Percentiles rank a stretch among this genome's conserved stretches.
Conservation (phyloP, 2,113 vertebrate species). For the Mesoclemmys tuberculata region DNA sequence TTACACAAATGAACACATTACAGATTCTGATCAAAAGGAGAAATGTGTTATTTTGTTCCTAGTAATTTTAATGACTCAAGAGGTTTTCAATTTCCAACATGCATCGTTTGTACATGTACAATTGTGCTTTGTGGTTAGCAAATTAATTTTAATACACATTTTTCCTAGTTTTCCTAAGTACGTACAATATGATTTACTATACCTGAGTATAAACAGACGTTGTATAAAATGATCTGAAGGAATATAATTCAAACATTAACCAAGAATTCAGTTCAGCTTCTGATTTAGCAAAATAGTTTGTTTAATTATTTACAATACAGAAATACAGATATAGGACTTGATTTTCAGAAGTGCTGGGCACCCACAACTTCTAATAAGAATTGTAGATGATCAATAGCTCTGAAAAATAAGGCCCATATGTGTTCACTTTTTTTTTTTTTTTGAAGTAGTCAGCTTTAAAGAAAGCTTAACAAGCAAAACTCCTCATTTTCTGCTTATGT, state of each 20-base stretch:
- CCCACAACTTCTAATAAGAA: not conserved
- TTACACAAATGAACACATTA: conserved; percentile 50
- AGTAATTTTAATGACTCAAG: conserved; percentile 41
- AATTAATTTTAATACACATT: conserved; percentile 52
- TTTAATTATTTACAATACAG: not conserved
- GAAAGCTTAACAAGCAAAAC: not conserved
- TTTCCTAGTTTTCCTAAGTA: conserved; percentile 23
- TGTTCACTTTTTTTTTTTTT: not conserved
- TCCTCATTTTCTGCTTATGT: not conserved
- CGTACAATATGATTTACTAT: conserved; percentile 25
- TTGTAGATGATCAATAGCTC: not conserved
- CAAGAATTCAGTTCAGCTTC: not conserved
- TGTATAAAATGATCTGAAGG: conserved; percentile 5
- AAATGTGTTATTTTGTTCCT: conserved; percentile 35
- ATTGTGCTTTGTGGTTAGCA: conserved; percentile 47
- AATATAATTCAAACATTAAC: conserved; percentile 15
- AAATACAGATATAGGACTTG: not conserved
- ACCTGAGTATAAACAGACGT: conserved; percentile 15
- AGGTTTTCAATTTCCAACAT: conserved; percentile 50
- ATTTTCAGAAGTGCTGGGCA: not conserved
- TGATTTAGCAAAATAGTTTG: not conserved
- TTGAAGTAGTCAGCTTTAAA: not conserved
- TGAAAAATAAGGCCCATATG: not conserved
- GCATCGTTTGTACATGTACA: not conserved
- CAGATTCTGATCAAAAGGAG: conserved; percentile 30